phyloP scores from a whole-genome alignment of 2,888 invertebrate species.

The Polydrusus tereticollis region DNA sequence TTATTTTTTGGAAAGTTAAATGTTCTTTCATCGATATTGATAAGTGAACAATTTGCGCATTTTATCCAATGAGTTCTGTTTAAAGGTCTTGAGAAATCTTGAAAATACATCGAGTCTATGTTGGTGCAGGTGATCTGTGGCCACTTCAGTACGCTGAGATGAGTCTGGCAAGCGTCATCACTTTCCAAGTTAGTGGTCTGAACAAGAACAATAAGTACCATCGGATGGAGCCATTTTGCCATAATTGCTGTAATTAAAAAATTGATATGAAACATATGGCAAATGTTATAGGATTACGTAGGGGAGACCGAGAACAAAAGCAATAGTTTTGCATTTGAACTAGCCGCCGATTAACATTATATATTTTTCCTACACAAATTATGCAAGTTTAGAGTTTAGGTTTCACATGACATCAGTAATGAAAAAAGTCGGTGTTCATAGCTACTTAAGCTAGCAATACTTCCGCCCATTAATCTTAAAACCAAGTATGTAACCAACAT shows the following conservation, averaged over 20 bases:
- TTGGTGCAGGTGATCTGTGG: conserved; percentile 62
- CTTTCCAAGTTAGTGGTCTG: conserved; percentile 51
- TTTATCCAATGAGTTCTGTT: conserved; percentile 63
- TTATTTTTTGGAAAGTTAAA: conserved; percentile 62
- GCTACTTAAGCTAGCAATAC: no score
- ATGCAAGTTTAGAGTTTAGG: no score
- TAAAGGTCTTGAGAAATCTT: conserved; percentile 56
- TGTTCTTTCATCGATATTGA: conserved; percentile 59
- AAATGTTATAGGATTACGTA: neutral
- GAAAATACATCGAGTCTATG: conserved; percentile 59
- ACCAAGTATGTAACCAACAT: no score
- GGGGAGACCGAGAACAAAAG: neutral
- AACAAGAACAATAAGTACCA: conserved; percentile 50
- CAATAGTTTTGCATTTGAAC: no score
- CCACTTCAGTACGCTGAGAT: conserved; percentile 57
- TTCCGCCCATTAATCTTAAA: no score
- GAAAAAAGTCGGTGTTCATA: no score
- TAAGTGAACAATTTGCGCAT: conserved; percentile 62
- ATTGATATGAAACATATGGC: conserved; percentile 26
- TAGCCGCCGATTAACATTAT: no score
- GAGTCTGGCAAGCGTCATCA: conserved; percentile 55
- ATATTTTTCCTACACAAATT: no score
- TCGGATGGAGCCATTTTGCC: conserved; percentile 60
- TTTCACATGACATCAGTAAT: no score
- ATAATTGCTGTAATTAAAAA: conserved; percentile 57